Base-by-base conservation (phyloP, 2,113 vertebrate genomes). In the Macroglossus sobrinus region DNA sequence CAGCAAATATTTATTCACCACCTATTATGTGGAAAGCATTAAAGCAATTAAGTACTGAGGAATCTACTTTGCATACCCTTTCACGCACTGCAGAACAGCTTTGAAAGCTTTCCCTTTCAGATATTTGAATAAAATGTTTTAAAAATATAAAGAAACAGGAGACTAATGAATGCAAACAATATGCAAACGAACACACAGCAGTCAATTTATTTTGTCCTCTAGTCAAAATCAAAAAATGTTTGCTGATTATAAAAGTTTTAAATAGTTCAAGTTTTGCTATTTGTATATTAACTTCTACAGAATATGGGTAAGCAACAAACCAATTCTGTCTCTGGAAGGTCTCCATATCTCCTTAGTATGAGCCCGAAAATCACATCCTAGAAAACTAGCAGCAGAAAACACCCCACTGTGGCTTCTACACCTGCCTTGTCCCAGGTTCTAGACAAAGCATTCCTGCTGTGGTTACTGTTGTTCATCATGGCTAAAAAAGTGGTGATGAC, bases 71-170 rank as follows among this genome's bases (percentile, higher is more conserved):
- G 74, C 71, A 90, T 66, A 30, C 15, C 24, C 38, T 87, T 93
- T 93, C 85, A 91, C 15, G 72, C 61, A 79, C 47, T 53, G 19
- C 1, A 45, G 55, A 91, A 45, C 72, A 93, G 24, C 45, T 97
- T 84, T 55, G 40, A 81, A 47, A 59, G n/a, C 50, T 66, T 93
- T 84, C 63, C 57, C 87, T 93, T 92, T 88, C 84, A 79, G 55
- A 74, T 38, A 82, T 63, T 81, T 91, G 16, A 93, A 68, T 43
- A 88, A 96, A 96, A 91, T 38, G 4, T 68, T 93, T 88, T 33
- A 61, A 80, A 94, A 84, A 45, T 75, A 28, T 74, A 94, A 90
- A 93, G 92, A 89, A 95, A 95, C 5, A 85, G 74, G 50, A 96
- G 61, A 68, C 61, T 7, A 84, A 35, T 16, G 47, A 91, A 89